Evolutionary conservation across 2,888 invertebrate genomes (phyloP).

Genomic region (Micropterix aruncella): DNA sequence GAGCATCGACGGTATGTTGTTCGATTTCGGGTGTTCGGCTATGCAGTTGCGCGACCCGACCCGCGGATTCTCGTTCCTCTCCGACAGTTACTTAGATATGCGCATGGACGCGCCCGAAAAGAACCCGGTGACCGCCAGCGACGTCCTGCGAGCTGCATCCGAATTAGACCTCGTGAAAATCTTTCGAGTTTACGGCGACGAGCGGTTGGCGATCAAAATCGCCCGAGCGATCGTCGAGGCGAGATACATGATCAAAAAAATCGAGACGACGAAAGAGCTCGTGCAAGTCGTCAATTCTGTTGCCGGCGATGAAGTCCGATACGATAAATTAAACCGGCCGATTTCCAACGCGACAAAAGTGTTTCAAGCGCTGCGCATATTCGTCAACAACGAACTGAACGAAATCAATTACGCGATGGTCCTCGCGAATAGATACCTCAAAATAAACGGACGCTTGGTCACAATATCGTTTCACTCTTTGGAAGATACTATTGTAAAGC

Average conservation of each 20-base stretch:
- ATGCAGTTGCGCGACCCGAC: slow-evolving; percentile 80
- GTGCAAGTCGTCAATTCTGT: slow-evolving; percentile 58
- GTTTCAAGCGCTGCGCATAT: slow-evolving; percentile 86
- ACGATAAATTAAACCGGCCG: slow-evolving; percentile 61
- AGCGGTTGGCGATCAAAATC: slow-evolving; percentile 73
- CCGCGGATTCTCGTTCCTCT: slow-evolving; percentile 76
- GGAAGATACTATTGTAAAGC: slow-evolving; percentile 87
- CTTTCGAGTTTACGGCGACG: slow-evolving; percentile 86
- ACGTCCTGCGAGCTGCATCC: slow-evolving; percentile 66
- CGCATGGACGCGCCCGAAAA: slow-evolving; percentile 77
- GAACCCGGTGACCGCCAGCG: slow-evolving; percentile 59
- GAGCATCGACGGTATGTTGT: slow-evolving; percentile 73
- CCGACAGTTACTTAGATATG: slow-evolving; percentile 88
- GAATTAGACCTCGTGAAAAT: slow-evolving; percentile 70
- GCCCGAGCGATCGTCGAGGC: slow-evolving; percentile 79
- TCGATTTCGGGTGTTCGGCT: slow-evolving; percentile 91
- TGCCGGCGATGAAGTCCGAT: slow-evolving; percentile 35
- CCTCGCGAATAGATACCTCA: slow-evolving; percentile 62
- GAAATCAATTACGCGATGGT: slow-evolving; percentile 83
- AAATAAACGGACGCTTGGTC: slow-evolving; percentile 63
- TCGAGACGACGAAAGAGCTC: slow-evolving; percentile 73
- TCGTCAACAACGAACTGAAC: slow-evolving; percentile 92
- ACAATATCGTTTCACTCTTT: slow-evolving; percentile 85
- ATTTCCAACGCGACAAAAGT: slow-evolving; percentile 81
- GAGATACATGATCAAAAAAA: slow-evolving; percentile 55